Percentiles rank a stretch among this genome's conserved stretches.
phyloP scores from a whole-genome alignment of 2,113 vertebrate species.

The Psilopogon haemacephalus region DNA sequence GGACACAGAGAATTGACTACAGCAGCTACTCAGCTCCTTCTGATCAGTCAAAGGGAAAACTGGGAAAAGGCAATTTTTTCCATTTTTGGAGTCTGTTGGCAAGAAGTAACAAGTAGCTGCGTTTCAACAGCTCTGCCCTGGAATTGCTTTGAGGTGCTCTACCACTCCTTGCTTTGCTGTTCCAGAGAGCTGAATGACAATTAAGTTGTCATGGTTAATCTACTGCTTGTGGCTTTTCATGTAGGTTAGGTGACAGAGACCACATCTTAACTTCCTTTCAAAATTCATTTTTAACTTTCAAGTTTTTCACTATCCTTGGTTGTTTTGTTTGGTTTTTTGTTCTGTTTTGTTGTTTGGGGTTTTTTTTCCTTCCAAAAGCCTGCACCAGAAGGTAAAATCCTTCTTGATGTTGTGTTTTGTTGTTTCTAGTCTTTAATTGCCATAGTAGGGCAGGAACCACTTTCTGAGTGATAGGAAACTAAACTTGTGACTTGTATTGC shows the following conservation, averaged over 20 bases:
- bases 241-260: not conserved
- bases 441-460: not conserved
- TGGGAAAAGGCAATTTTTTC: not conserved
- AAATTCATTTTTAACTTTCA: not conserved
- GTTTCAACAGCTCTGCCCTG: not conserved
- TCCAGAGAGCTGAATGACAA: not conserved
- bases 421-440: not conserved
- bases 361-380: not conserved
- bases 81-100: not conserved
- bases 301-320: not conserved
- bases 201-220: not conserved
- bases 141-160: not conserved
- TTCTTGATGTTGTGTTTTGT: not conserved
- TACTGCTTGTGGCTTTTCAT: not conserved
- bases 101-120: not conserved
- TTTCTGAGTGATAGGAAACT: not conserved
- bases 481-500: not conserved
- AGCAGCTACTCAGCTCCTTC: not conserved
- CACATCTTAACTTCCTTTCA: not conserved
- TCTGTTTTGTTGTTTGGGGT: not conserved
- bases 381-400: not conserved
- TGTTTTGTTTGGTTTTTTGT: not conserved
- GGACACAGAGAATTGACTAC: not conserved
- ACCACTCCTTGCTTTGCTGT: not conserved
- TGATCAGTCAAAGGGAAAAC: not conserved